Evolutionary conservation across 2,113 vertebrate genomes (phyloP).

Genomic region (Oenanthe melanoleuca): DNA sequence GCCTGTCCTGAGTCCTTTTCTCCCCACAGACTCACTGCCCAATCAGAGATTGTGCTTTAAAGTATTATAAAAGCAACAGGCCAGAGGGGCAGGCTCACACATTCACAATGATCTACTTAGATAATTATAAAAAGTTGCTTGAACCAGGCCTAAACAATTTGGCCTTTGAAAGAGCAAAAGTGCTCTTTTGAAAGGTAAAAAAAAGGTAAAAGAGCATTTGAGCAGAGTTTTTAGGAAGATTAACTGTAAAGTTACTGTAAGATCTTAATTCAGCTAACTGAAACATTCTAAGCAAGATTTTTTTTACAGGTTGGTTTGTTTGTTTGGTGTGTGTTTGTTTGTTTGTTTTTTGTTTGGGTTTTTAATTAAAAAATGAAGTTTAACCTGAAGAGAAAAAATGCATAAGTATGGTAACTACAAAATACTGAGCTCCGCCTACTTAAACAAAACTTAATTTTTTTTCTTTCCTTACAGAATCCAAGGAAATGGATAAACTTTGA

Average conservation of each 20-base stretch:
- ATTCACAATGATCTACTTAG: background rate
- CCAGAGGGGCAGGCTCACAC: background rate
- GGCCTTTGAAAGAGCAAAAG: background rate
- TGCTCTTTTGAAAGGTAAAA: no score
- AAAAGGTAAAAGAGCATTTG: background rate
- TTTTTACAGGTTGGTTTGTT: background rate
- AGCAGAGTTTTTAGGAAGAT: background rate
- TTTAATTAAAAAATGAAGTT: background rate
- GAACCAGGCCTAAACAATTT: background rate
- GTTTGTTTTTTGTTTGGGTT: background rate
- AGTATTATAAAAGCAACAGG: background rate
- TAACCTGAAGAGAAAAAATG: background rate
- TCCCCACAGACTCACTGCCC: background rate
- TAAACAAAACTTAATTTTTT: background rate
- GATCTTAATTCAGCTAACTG: background rate
- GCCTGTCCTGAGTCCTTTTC: background rate
- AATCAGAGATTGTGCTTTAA: background rate
- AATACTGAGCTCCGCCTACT: background rate
- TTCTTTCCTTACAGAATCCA: background rate
- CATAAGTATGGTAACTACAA: background rate
- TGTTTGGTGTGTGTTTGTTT: background rate
- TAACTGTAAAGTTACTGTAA: background rate
- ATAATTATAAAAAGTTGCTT: background rate
- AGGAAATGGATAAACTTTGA: background rate
- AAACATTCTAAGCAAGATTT: background rate